Conservation (phyloP, 2,113 vertebrate species). For the Lynx canadensis region DNA sequence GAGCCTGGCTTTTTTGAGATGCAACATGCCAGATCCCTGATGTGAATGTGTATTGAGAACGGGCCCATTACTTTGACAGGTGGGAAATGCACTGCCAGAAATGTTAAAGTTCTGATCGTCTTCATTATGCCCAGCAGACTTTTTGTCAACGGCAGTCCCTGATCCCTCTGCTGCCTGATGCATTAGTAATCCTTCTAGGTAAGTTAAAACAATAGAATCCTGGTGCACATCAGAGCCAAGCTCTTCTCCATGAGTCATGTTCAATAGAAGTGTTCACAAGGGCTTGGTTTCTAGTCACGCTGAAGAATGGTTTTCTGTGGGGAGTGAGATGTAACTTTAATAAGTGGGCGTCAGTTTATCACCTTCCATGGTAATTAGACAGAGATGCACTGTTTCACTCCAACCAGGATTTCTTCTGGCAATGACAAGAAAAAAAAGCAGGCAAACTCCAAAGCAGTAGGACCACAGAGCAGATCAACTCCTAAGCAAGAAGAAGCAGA, state of each 20-base stretch:
- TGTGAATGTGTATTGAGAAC: slow-evolving; percentile 86
- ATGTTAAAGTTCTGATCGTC: slow-evolving; percentile 92
- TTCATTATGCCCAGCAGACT: slow-evolving; percentile 89
- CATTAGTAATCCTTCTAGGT: slow-evolving; percentile 99
- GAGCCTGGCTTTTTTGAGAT: slow-evolving; percentile 97
- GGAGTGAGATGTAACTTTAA: slow-evolving; percentile 73
- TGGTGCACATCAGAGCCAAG: slow-evolving; percentile 99
- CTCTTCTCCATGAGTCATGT: slow-evolving; percentile 99
- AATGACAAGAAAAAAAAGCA: slow-evolving; percentile 4
- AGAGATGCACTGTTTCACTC: slow-evolving; percentile 66
- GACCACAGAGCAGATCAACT: slow-evolving; percentile 18
- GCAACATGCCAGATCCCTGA: slow-evolving; percentile 92
- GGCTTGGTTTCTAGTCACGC: slow-evolving; percentile 85
- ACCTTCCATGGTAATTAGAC: slow-evolving; percentile 70
- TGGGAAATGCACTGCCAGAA: slow-evolving; percentile 88
- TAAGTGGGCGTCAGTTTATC: slow-evolving; percentile 68
- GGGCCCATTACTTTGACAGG: slow-evolving; percentile 90
- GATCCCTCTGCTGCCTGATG: slow-evolving; percentile 97
- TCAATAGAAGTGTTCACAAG: slow-evolving; percentile 94
- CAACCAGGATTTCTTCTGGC: slow-evolving; percentile 72
- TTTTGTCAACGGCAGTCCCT: slow-evolving; percentile 92
- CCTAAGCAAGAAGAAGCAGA: slow-evolving; percentile 1
- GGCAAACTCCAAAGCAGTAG: background rate
- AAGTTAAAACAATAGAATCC: slow-evolving; percentile 99
- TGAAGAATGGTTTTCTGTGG: slow-evolving; percentile 71